These are phyloP conservation scores for Trachops cirrhosus DNA, from an alignment of 2,797 vertebrate genomes.

Conservation along the genomic window DNA sequence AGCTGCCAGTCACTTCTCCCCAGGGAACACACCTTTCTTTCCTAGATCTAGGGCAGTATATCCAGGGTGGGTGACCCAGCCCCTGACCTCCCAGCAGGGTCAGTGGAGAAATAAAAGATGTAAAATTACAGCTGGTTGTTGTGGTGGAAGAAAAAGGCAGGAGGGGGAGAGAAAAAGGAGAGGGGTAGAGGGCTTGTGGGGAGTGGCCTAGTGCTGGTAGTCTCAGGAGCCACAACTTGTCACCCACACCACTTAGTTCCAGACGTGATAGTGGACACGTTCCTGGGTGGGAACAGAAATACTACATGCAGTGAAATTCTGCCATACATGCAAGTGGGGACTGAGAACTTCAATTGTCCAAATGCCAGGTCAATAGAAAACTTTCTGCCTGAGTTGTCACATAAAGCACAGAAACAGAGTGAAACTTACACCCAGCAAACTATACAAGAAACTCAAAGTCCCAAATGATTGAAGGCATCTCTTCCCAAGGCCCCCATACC, in stretches of 20 bases:
- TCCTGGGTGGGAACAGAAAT: not conserved
- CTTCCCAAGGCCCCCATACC: not conserved
- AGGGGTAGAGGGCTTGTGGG: not conserved
- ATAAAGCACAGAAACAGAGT: not conserved
- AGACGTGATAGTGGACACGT: fast-evolving
- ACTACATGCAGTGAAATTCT: not conserved
- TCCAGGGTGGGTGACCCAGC: not conserved
- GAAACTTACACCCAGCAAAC: not conserved
- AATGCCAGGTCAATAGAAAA: not conserved
- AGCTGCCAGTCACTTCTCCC: no score
- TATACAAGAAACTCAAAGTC: not conserved
- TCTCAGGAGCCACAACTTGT: not conserved
- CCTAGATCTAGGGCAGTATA: not conserved
- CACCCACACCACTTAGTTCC: not conserved
- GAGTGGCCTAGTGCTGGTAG: not conserved
- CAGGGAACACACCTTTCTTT: not conserved
- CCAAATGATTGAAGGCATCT: not conserved
- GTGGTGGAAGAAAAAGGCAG: not conserved
- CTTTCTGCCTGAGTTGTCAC: not conserved
- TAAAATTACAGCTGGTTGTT: not conserved
- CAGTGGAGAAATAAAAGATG: not conserved
- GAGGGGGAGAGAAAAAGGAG: fast-evolving
- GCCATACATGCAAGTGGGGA: no score
- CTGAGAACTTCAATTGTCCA: not conserved
- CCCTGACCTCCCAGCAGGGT: not conserved